phyloP scores from a whole-genome alignment of 2,113 vertebrate species.

The Seriola dumerili region DNA sequence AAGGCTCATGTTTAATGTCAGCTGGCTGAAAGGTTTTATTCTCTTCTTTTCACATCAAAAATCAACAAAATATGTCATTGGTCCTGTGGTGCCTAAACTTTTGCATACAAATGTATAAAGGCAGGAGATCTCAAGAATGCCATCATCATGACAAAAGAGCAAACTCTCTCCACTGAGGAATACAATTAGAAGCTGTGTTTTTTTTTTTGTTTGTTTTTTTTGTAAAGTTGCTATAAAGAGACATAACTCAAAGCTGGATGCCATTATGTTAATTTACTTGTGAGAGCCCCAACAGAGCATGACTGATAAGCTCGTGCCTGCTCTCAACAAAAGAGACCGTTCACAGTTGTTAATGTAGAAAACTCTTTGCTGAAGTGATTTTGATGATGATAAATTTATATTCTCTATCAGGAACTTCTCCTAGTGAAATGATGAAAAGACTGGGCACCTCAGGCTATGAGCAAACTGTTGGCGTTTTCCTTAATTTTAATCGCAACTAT shows the following conservation, averaged over 20 bases:
- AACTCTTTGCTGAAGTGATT: not conserved
- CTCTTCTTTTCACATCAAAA: not conserved
- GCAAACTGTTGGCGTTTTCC: constrained; percentile 55
- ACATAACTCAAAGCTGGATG: not conserved
- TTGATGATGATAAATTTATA: constrained; percentile 10
- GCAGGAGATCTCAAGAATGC: too few relatives aligned
- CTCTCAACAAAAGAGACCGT: not conserved
- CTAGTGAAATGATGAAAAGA: constrained; percentile 17
- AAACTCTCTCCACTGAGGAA: too few relatives aligned
- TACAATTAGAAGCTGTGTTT: too few relatives aligned
- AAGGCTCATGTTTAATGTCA: not conserved
- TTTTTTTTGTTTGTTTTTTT: not conserved
- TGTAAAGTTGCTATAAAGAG: not conserved
- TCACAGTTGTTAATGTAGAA: not conserved
- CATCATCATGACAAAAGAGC: too few relatives aligned
- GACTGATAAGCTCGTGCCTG: not conserved
- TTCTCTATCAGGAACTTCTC: constrained; percentile 18
- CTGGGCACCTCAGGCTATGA: constrained; percentile 9
- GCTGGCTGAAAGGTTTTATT: not conserved
- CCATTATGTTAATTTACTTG: not conserved
- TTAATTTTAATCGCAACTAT: constrained; percentile 36
- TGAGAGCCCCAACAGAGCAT: too few relatives aligned
- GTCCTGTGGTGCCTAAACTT: not conserved
- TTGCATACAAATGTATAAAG: not conserved
- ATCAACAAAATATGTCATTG: not conserved